A percentile compares a stretch with the other conserved stretches of the same genome.
Conservation (phyloP, 1,140 invertebrate species). For the Drosophila dunni region DNA sequence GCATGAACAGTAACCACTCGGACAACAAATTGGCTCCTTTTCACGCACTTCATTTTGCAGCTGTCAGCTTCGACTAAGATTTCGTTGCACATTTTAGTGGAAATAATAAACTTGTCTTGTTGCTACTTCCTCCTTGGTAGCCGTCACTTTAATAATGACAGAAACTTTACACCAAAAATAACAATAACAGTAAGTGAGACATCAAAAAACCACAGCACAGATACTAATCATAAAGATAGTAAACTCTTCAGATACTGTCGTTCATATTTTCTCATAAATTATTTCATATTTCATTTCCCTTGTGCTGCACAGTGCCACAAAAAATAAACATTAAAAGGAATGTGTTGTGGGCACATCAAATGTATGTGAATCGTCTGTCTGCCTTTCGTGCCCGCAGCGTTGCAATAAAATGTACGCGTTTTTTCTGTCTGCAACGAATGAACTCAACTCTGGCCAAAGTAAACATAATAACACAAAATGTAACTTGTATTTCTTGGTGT, state of each 20-base stretch:
- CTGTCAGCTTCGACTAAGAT: slow-evolving; percentile 23
- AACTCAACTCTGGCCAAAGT: slow-evolving; percentile 44
- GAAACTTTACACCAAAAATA: slow-evolving; percentile 22
- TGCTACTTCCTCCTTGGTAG: slow-evolving; percentile 2
- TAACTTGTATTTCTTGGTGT: slow-evolving; percentile 45
- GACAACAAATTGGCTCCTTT: slow-evolving; percentile 60
- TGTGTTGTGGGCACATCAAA: slow-evolving; percentile 15
- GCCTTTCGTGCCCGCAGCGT: slow-evolving; percentile 31
- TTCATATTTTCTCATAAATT: slow-evolving; percentile 61
- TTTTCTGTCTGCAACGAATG: slow-evolving; percentile 18
- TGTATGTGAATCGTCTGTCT: slow-evolving; percentile 41
- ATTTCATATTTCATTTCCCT: slow-evolving; percentile 77
- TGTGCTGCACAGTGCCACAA: slow-evolving; percentile 43
- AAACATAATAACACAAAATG: slow-evolving; percentile 65
- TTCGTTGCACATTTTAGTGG: slow-evolving; percentile 36
- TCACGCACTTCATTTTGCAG: slow-evolving; percentile 59
- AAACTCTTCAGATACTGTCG: slow-evolving; percentile 18
- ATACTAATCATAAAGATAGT: slow-evolving; percentile 27
- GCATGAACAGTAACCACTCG: background rate
- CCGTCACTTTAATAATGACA: slow-evolving; percentile 29
- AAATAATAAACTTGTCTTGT: slow-evolving; percentile 11
- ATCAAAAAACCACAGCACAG: slow-evolving; percentile 32
- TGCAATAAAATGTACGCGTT: slow-evolving; percentile 56
- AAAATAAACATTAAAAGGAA: slow-evolving; percentile 27
- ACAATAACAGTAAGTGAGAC: slow-evolving; percentile 49